Conservation (phyloP, 2,888 invertebrate genomes). For the Criorhina ranunculi region DNA sequence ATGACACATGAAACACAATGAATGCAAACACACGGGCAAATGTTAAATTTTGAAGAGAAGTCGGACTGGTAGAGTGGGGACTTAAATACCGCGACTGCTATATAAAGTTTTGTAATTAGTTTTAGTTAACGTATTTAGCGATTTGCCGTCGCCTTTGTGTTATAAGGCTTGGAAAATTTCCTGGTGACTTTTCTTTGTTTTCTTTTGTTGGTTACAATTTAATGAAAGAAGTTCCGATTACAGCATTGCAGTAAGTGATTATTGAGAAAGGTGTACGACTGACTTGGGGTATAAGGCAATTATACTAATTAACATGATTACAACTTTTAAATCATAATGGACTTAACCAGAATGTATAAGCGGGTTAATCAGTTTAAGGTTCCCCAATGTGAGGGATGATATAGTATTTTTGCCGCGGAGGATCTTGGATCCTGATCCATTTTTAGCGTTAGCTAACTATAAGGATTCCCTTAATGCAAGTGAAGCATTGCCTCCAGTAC, state of each 20-base stretch:
- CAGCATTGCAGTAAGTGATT: constrained; percentile 45
- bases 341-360: constrained; percentile 8
- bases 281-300: background rate
- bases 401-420: no score
- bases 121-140: constrained; percentile 61
- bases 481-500: no score
- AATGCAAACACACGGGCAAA: constrained; percentile 26
- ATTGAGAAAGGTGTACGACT: background rate
- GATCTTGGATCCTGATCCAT: no score
- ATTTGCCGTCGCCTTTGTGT: constrained; percentile 26
- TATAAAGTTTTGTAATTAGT: constrained; percentile 71
- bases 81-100: constrained; percentile 25
- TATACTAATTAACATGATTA: constrained; percentile 15
- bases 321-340: no score
- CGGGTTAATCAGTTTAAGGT: background rate
- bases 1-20: constrained; percentile 39
- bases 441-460: no score
- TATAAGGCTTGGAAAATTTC: background rate
- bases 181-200: background rate
- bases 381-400: no score
- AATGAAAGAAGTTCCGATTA: background rate
- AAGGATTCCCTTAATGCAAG: no score
- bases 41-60: constrained; percentile 1
- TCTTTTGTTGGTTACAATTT: background rate
- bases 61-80: background rate